These are phyloP conservation scores for Drosophila dunni DNA, from an alignment of 1,140 invertebrate species.

Conservation along the genomic window DNA sequence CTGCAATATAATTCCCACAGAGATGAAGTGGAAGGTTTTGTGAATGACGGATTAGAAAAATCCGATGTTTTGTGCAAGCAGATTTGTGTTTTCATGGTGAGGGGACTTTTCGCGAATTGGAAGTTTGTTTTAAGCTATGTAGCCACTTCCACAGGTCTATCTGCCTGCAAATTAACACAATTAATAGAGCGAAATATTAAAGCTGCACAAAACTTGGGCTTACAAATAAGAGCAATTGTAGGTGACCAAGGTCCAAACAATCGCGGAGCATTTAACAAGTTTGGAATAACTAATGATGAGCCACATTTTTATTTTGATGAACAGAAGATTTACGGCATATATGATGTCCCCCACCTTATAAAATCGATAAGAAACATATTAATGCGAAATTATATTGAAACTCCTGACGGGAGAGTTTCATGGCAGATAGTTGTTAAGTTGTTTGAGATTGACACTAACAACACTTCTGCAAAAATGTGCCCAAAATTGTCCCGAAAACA, in stretches of 20 bases:
- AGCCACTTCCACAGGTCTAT: slow-evolving; percentile 9
- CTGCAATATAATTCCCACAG: slow-evolving; percentile 8
- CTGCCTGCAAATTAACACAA: slow-evolving; percentile 2
- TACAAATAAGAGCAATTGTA: slow-evolving; percentile 18
- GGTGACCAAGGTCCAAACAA: slow-evolving; percentile 21
- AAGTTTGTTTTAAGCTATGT: slow-evolving; percentile 24
- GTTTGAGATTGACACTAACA: slow-evolving; percentile 13
- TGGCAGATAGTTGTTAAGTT: slow-evolving; percentile 19
- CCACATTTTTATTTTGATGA: slow-evolving; percentile 17
- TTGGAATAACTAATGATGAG: not conserved
- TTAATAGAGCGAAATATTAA: slow-evolving; percentile 12
- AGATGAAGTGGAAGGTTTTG: slow-evolving; percentile 7
- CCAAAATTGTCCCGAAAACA: slow-evolving; percentile 23
- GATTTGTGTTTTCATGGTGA: slow-evolving; percentile 1
- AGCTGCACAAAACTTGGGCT: slow-evolving; percentile 17
- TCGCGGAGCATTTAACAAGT: not conserved
- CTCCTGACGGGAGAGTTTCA: slow-evolving; percentile 20
- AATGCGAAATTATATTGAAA: slow-evolving; percentile 23
- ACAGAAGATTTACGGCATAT: slow-evolving; percentile 24
- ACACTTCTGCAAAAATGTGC: slow-evolving; percentile 18
- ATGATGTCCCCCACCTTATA: slow-evolving; percentile 25
- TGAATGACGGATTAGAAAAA: not conserved
- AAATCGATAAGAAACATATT: slow-evolving; percentile 20
- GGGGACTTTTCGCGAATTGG: not conserved
- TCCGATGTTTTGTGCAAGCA: not conserved